phyloP scores from a whole-genome alignment of 2,888 invertebrate species.

The Tryphoninae sp. region DNA sequence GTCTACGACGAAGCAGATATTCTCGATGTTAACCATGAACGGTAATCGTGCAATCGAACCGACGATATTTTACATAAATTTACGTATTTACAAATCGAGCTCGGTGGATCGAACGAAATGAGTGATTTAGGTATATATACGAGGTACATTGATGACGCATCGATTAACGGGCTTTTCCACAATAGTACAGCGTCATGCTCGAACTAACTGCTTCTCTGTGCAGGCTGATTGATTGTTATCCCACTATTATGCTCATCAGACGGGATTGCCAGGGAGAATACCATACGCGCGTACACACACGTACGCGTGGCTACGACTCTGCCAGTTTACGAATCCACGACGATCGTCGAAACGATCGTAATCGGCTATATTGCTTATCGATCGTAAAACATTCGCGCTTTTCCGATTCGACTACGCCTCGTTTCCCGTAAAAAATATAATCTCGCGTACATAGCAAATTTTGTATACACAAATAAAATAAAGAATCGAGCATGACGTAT shows the following conservation, averaged over 20 bases:
- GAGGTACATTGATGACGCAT: constrained; percentile 29
- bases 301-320: neutral
- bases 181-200: constrained; percentile 14
- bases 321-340: neutral
- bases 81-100: constrained; percentile 32
- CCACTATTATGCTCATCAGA: constrained; percentile 41
- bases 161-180: constrained; percentile 27
- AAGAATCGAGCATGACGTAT: no score
- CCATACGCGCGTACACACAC: neutral
- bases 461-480: no score
- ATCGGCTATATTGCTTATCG: neutral
- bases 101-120: constrained; percentile 15
- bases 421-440: no score
- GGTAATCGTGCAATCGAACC: constrained; percentile 3
- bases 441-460: no score
- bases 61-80: constrained; percentile 21
- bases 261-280: constrained; percentile 25
- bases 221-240: constrained; percentile 52
- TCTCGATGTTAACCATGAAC: neutral
- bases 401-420: neutral
- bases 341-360: neutral
- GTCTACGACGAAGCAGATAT: neutral
- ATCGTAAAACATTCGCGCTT: neutral
- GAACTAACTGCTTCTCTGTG: constrained; percentile 30
- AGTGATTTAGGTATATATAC: constrained; percentile 16